phyloP scores from a whole-genome alignment of 2,113 vertebrate species.

The Dipodomys merriami region DNA sequence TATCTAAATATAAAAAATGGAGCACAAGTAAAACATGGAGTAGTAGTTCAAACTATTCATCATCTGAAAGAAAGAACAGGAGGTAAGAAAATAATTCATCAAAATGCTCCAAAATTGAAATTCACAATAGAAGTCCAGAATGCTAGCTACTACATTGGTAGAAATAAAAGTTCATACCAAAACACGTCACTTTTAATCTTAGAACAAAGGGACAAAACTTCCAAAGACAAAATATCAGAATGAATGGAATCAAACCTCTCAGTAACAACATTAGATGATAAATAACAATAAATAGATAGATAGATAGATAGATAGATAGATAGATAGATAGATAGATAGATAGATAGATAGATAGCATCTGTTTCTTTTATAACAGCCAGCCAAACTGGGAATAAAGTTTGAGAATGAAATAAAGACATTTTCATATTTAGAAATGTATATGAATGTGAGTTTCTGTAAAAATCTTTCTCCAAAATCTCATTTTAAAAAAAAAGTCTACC shows the following conservation, averaged over 20 bases:
- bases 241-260: neutral
- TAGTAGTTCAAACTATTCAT: neutral
- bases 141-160: neutral
- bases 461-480: slow-evolving; percentile 16
- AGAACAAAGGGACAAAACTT: neutral
- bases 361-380: no score
- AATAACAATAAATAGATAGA: neutral
- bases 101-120: slow-evolving; percentile 23
- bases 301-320: no score
- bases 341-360: no score
- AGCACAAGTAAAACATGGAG: neutral
- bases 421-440: neutral
- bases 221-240: neutral
- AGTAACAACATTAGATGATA: neutral
- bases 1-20: neutral
- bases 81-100: neutral
- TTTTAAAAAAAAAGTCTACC: neutral
- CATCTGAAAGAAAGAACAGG: neutral
- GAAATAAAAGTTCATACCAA: neutral
- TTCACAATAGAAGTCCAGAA: slow-evolving; percentile 5
- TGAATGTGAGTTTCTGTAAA: neutral
- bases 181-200: neutral
- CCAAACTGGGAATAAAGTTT: neutral
- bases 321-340: no score
- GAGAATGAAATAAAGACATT: neutral